Percentiles rank a stretch among this genome's conserved stretches.
phyloP scores from a whole-genome alignment of 2,113 vertebrate genomes.

The Acanthisitta chloris region DNA sequence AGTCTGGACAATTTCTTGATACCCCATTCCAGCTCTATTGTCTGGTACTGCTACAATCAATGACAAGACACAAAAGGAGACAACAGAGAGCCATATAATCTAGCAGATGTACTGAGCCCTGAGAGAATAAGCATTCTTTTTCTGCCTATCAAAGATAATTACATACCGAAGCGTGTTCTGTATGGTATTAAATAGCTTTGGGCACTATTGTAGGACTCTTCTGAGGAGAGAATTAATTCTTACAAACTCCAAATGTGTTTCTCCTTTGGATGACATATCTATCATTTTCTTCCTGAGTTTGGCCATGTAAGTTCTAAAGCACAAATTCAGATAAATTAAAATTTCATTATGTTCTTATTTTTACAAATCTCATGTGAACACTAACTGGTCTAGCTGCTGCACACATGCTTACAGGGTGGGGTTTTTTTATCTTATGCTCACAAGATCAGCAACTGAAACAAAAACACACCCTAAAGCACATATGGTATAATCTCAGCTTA shows the following conservation, averaged over 20 bases:
- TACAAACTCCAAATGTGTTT: background rate
- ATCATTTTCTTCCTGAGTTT: background rate
- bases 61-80: background rate
- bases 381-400: background rate
- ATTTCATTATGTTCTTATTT: background rate
- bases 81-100: background rate
- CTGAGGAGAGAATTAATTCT: background rate
- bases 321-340: background rate
- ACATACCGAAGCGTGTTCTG: background rate
- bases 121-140: background rate
- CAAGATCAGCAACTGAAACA: background rate
- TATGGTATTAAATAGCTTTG: background rate
- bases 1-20: background rate
- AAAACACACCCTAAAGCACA: background rate
- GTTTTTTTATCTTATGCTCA: background rate
- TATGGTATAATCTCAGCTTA: background rate
- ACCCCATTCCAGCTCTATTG: constrained; percentile 22
- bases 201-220: background rate
- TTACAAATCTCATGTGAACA: background rate
- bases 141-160: constrained; percentile 47
- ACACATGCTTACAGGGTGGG: background rate
- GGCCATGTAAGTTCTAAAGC: background rate
- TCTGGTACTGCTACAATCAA: background rate
- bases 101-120: constrained; percentile 15
- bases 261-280: background rate